Evolutionary conservation across 2,888 invertebrate species (phyloP), one percentile per base, ranked within the genome.

Genomic region (Eristalis tenax): DNA sequence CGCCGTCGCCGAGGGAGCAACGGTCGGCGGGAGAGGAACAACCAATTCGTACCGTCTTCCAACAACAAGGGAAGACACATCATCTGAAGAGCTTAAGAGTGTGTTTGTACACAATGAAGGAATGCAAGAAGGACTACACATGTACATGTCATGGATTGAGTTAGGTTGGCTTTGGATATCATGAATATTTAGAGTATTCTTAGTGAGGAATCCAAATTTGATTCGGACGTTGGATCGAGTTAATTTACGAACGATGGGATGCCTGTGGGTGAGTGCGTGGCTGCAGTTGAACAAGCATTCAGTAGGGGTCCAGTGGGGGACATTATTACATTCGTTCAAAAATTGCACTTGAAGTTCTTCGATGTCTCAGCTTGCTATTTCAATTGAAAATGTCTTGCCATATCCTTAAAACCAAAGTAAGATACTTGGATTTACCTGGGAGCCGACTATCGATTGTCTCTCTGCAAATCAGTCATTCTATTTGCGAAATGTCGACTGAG

Each of bases 121-220:
- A 35, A 43, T 50, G 43, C 15, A 28, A 11, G 11, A 22, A 59
- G 18, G 23, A 38, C 26, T 73, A 86, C 85, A 86, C 50, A 73
- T 86, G 85, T 85, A 69, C 64, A 69, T 86, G 77, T 82, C 82
- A 59, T 22, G 61, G 35, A 69, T 56, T 75, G 68, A 69, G 28
- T 69, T 78, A 64, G 77, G 65, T 65, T 26, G 50, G 40, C 69
- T 38, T 59, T 77, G 50, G 63, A 76, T 56, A 57, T 68, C 77
- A 84, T 84, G 80, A 84, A 84, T 84, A 84, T 84, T 84, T 76
- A 69, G 61, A 68, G 23, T 40, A 66, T 63, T 73, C 28, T 22
- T 26, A 56, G 56, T 56, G 4, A 76, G 65, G 66, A 82, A 75
- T 70, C 59, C 79, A 40, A 59, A 78, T 75, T 75, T 80, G 84